Percentiles rank a stretch among this genome's conserved stretches.
Conservation (phyloP, 2,888 invertebrate species). For the Agriopis leucophaearia region DNA sequence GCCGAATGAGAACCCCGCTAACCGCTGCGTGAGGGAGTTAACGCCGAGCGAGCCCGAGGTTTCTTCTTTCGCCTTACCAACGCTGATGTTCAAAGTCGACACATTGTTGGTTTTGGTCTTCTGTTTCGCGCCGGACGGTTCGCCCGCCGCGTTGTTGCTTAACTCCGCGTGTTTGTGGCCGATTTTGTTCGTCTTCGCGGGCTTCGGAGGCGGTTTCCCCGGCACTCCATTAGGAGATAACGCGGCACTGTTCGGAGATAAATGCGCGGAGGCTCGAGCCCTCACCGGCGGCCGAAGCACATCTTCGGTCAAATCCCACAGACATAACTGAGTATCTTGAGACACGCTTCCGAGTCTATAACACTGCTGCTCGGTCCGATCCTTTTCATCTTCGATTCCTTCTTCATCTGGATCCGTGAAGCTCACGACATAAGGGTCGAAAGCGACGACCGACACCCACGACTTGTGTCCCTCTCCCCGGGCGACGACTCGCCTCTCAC, state of each 20-base stretch:
- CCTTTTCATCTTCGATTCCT: constrained; percentile 55
- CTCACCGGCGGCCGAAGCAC: constrained; percentile 91
- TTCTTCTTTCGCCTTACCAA: constrained; percentile 77
- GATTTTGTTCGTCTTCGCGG: constrained; percentile 70
- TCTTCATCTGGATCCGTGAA: constrained; percentile 89
- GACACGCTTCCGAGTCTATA: constrained; percentile 97
- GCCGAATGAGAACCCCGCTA: constrained; percentile 91
- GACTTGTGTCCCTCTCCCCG: constrained; percentile 98
- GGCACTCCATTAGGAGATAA: constrained; percentile 86
- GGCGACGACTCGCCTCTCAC: constrained; percentile 97
- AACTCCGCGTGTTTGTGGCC: constrained; percentile 74
- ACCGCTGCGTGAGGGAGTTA: constrained; percentile 90
- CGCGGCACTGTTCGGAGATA: constrained; percentile 78
- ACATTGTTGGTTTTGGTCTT: constrained; percentile 51
- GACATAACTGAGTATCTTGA: constrained; percentile 98
- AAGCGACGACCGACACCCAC: constrained; percentile 99
- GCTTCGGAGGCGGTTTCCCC: constrained; percentile 63
- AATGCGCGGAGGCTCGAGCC: constrained; percentile 32
- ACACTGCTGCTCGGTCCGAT: constrained; percentile 85
- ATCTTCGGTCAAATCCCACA: constrained; percentile 99
- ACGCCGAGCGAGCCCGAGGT: constrained; percentile 80
- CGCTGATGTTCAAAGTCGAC: constrained; percentile 70
- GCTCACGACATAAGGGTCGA: constrained; percentile 94
- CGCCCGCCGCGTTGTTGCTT: constrained; percentile 65
- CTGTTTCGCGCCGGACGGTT: constrained; percentile 68